A percentile compares a stretch with the other conserved stretches of the same genome.
Evolutionary conservation across 2,113 vertebrate genomes (phyloP).

Genomic region (Heptranchias perlo): DNA sequence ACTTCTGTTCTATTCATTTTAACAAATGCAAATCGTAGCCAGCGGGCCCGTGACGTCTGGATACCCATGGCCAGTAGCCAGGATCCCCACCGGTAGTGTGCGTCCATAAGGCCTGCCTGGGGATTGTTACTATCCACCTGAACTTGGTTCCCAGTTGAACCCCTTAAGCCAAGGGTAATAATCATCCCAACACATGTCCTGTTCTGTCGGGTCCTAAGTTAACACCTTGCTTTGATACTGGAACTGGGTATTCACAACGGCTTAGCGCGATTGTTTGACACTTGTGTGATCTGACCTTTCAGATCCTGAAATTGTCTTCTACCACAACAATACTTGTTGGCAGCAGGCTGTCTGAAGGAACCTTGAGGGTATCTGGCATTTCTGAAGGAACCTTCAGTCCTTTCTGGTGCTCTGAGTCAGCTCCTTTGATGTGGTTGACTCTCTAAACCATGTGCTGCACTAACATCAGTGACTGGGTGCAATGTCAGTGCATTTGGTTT

Average conservation of each 20-base stretch:
- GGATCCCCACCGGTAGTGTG: background rate
- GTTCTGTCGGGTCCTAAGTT: background rate
- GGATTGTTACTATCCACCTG: background rate
- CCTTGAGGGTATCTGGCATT: background rate
- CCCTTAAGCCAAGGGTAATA: background rate
- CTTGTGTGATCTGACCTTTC: background rate
- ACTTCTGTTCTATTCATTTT: background rate
- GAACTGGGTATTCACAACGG: background rate
- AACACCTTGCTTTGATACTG: background rate
- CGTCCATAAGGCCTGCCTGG: background rate
- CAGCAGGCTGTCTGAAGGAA: background rate
- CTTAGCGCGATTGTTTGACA: background rate
- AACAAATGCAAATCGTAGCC: background rate
- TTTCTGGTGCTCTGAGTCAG: background rate
- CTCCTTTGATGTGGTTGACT: background rate
- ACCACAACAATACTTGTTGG: slow-evolving; percentile 9
- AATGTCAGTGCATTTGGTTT: background rate
- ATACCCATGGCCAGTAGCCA: background rate
- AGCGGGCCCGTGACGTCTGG: background rate
- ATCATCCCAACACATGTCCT: background rate
- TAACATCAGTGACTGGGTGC: background rate
- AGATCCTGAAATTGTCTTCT: background rate
- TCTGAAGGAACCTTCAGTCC: background rate
- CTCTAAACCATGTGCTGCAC: background rate
- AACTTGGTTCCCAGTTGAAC: background rate